phyloP scores from a whole-genome alignment of 35 echinoderm and acorn worm species.

The Stichopus chloronotus region DNA sequence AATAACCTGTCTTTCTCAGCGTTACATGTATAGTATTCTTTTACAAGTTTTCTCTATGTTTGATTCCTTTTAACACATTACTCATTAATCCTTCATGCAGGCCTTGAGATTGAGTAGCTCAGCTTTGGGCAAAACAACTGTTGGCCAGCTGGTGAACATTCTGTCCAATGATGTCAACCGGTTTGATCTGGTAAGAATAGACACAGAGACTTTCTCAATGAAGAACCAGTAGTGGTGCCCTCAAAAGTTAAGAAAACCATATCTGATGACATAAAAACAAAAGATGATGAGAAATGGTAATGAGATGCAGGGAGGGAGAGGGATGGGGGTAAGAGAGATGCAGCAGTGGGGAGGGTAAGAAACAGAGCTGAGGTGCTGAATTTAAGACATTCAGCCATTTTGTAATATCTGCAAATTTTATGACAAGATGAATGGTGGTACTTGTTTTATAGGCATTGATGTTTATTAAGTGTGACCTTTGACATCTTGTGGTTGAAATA shows the following conservation, averaged over 20 bases:
- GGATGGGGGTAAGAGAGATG: background rate
- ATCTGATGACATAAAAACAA: no score
- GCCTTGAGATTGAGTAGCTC: slow-evolving; percentile 69
- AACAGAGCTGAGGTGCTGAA: background rate
- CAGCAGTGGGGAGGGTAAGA: background rate
- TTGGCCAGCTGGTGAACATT: slow-evolving; percentile 86
- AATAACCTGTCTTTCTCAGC: no score
- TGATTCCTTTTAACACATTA: background rate
- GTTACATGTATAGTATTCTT: background rate
- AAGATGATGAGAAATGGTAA: no score
- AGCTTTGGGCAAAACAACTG: slow-evolving; percentile 80
- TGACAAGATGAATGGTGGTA: no score
- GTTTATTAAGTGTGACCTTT: no score
- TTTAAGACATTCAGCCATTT: background rate
- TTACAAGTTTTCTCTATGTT: background rate
- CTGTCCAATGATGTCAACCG: slow-evolving; percentile 94
- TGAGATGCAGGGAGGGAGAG: no score
- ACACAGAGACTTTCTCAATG: background rate
- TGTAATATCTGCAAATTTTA: background rate
- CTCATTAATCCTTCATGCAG: slow-evolving; percentile 19
- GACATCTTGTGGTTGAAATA: no score
- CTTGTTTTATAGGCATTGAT: no score
- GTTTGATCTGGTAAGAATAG: slow-evolving; percentile 82
- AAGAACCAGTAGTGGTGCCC: background rate
- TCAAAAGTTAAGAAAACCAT: no score